Percentiles rank a stretch among this genome's conserved stretches.
Evolutionary conservation across 2,113 vertebrate genomes (phyloP).

Genomic region (Lepisosteus oculatus): DNA sequence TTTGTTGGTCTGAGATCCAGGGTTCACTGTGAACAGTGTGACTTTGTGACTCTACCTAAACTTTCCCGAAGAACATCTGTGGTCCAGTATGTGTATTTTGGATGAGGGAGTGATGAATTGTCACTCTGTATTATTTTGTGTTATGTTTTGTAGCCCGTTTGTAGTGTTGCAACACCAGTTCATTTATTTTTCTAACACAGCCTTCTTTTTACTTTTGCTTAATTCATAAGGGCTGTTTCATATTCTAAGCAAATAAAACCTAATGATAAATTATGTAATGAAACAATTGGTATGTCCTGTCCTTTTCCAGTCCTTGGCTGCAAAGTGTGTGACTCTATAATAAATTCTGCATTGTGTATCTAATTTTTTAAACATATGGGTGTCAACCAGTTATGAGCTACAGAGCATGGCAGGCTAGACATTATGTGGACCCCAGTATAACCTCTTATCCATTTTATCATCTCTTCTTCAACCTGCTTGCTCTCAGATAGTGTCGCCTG

Average conservation of each 20-base stretch:
- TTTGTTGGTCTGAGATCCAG: too few species aligned
- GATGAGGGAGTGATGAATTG: conserved; percentile 6
- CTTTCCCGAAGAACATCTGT: too few species aligned
- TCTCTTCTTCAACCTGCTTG: not conserved
- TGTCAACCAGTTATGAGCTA: not conserved
- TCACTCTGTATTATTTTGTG: conserved; percentile 6
- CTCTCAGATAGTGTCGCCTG: not conserved
- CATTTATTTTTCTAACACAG: conserved; percentile 35
- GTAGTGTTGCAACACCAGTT: conserved; percentile 20
- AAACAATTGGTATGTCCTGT: conserved; percentile 36
- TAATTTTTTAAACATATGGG: not conserved
- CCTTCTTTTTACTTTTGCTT: conserved; percentile 9
- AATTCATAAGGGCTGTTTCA: conserved; percentile 1
- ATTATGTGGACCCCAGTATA: too few species aligned
- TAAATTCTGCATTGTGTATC: conserved; percentile 1
- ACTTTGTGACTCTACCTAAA: too few species aligned
- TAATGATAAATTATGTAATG: conserved; percentile 43
- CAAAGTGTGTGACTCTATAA: not conserved
- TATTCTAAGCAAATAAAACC: not conserved
- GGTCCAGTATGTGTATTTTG: not conserved
- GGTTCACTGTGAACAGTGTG: too few species aligned
- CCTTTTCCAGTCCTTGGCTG: conserved; percentile 14
- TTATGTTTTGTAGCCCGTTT: conserved; percentile 8
- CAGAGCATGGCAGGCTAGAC: too few species aligned
- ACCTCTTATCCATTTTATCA: not conserved